Evolutionary conservation across 2,797 vertebrate genomes (phyloP).

Genomic region (Pseudochromis fuscus): DNA sequence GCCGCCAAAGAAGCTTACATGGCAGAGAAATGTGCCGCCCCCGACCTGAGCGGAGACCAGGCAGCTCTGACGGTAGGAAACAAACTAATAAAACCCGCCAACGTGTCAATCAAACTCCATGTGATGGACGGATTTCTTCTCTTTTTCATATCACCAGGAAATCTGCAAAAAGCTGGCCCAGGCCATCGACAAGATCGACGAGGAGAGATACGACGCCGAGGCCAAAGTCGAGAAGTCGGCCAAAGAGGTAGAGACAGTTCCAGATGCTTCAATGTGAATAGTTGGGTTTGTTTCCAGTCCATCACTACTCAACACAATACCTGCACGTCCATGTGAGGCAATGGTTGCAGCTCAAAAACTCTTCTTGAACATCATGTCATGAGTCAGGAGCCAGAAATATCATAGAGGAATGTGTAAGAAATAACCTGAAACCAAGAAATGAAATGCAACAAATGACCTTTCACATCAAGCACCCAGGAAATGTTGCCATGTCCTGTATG

Average conservation of each 20-base stretch:
- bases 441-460: no score
- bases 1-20: constrained; percentile 69
- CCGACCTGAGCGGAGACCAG: not conserved
- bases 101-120: not conserved
- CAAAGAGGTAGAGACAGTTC: not conserved
- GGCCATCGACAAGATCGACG: not conserved
- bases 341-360: no score
- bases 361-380: no score
- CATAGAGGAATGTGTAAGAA: no score
- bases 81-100: not conserved
- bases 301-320: no score
- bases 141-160: not conserved
- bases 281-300: not conserved
- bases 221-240: not conserved
- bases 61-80: not conserved
- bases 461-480: no score
- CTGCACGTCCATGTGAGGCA: no score
- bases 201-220: not conserved
- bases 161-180: not conserved
- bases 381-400: no score
- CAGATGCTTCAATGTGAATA: not conserved
- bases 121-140: not conserved
- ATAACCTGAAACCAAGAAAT: no score
- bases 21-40: constrained; percentile 37
- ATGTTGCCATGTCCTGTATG: no score